Base-by-base conservation (phyloP, 2,797 vertebrate genomes). In the Sphenopsis melanotis region DNA sequence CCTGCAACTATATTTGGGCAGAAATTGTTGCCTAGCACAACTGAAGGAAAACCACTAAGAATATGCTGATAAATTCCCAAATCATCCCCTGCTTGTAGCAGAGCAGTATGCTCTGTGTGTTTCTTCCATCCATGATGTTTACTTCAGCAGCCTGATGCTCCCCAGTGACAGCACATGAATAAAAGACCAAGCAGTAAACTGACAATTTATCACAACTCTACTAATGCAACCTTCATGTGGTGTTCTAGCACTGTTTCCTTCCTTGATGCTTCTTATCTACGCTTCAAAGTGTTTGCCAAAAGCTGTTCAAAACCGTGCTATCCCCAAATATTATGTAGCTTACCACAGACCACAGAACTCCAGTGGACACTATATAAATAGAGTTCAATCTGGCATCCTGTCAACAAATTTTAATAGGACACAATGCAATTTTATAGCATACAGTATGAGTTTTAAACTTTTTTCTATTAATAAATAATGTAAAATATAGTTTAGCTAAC, bases 181-280 rank as follows among this genome's bases (percentile, higher is more conserved):
- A 95, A 96, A 93, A 89, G 72, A 93, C 68, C 59, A 94, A 95
- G 81, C 53, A 92, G 90, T 84, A 94, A 94, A 86, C 84, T 92
- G 77, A 61, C 90, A 83, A 52, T 94, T 95, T 95, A 84, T 94
- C 89, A 95, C 22, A 13, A 76, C 78, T 90, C 61, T 72, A 83
- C 87, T 95, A 93, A 96, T 71, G 74, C 59, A 94, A 84, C 44
- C 72, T 81, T 63, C 71, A 39, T 70, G 74, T 68, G 71, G 49
- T 74, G n/a, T 50, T 81, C 52, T 57, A 47, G 39, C 83, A n/a
- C 60, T 64, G 30, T 71, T 85, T 89, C 44, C 56, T 90, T 81
- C 53, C 64, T 93, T 80, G 78, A 75, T 91, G 74, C 24, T 78
- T 85, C 63, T 89, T 94, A 94, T 87, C 68, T 88, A 11, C 80